Evolutionary conservation across 2,888 invertebrate genomes (phyloP), one percentile per base, ranked within the genome.

Genomic region (Xiphydria camelus): DNA sequence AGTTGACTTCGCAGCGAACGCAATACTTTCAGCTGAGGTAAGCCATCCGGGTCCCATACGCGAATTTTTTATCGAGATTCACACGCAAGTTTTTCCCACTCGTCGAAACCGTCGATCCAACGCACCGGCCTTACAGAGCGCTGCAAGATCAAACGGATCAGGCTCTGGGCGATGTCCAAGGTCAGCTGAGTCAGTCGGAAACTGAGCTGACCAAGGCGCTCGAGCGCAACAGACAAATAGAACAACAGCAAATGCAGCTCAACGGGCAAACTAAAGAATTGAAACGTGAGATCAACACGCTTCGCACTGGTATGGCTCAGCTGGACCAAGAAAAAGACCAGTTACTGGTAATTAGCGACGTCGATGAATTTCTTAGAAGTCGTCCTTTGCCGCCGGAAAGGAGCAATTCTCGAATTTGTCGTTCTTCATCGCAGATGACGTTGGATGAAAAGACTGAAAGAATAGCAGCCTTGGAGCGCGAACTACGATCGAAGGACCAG

Each of bases 81-180:
- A n/a, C n/a, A n/a, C n/a, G n/a, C n/a, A n/a, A n/a, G n/a, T n/a
- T n/a, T n/a, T n/a, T n/a, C n/a, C n/a, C n/a, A n/a, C n/a, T n/a
- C n/a, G n/a, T n/a, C n/a, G n/a, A n/a, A n/a, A 14, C 9, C 29
- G 10, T n/a, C 5, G 14, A 20, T 41, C 19, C 25, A 9, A 29
- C 12, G 15, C 12, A 4, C n/a, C 4, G 6, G 6, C 31, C 47
- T 76, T n/a, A n/a, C 42, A 90, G 89, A 73, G 81, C 85, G 53
- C 78, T 89, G 36, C 88, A 90, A 63, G 82, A 88, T 61, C 88
- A 90, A 78, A 87, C 88, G 3, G 89, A 90, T 72, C 82, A 85
- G 61, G 83, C 86, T 32, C 78, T 87, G 47, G 79, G 80, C 41
- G 87, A 88, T 55, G 79, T 84, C 43, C 88, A 89, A 70, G 81